Evolutionary conservation across 2,888 invertebrate genomes (phyloP), one percentile per base, ranked within the genome.

Genomic region (Drosophila multiciliata): DNA sequence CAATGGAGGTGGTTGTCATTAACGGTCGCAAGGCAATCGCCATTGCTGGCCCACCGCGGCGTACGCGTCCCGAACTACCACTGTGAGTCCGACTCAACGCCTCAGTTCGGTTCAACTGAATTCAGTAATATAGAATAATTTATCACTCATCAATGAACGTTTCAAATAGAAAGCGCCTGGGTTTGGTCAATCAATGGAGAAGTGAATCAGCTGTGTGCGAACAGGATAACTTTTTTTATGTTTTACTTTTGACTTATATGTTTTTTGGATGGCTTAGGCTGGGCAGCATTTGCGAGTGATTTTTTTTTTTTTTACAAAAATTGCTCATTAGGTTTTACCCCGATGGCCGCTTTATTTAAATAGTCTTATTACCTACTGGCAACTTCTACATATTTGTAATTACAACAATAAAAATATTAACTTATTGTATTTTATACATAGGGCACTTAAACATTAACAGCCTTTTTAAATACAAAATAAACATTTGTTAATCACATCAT

Each of bases 1-100:
- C 54, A 32, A 95, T 96, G 92, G 94, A 95, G 71, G 94, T 97
- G 55, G 96, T 96, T 36, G 93, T 95, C 66, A 94, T 97, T 84
- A 95, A 95, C 75, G 96, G 96, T 0, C 95, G 95, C 80, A 95
- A 95, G 87, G 96, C 96, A 91, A 35, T 85, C 12, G 61, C 74
- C 12, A 26, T 77, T 36, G 52, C 80, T 17, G 82, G 64, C 20
- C 77, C 83, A 63, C 82, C 84, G 66, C 79, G 40, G 7, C 69
- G 45, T 26, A 42, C 55, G 2, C 72, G 45, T 17, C 4, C 23
- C 1, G 17, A 12, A 11, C 8, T 67, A 23, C 73, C 75, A 87
- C 59, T 88, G 87, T 87, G 89, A 87, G 89, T 88, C 73, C 73
- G 82, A 79, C 45, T 20, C 42, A 81, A 75, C 79, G 74, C 73